Evolutionary conservation across 2,113 vertebrate genomes (phyloP).

Genomic region (Glaucidium brasilianum): DNA sequence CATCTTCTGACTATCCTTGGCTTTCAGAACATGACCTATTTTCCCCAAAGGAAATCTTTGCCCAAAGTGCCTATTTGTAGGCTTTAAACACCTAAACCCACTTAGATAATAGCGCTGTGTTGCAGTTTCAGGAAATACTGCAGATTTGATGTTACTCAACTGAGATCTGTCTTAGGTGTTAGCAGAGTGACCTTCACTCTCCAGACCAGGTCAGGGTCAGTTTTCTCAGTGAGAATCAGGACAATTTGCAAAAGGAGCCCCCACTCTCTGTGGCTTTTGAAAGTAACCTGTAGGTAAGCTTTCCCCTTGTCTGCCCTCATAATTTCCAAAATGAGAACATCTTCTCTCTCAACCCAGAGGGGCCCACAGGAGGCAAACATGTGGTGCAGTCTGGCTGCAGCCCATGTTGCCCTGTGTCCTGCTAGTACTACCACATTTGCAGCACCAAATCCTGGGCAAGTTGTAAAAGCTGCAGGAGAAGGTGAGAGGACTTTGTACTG

Average conservation of each 20-base stretch:
- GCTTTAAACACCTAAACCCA: background rate
- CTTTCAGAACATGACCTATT: background rate
- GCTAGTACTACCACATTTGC: background rate
- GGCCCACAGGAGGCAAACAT: background rate
- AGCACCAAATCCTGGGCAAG: background rate
- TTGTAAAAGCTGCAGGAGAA: background rate
- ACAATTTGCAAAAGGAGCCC: background rate
- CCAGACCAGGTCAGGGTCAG: background rate
- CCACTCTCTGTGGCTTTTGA: background rate
- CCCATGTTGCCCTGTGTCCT: background rate
- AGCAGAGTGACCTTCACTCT: background rate
- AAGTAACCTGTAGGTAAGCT: fast-evolving
- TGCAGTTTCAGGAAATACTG: background rate
- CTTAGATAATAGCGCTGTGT: background rate
- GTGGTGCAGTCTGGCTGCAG: background rate
- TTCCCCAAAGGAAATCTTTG: background rate
- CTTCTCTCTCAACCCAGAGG: background rate
- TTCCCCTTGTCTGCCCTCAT: fast-evolving
- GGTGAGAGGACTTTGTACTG: fast-evolving
- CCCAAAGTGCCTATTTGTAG: background rate
- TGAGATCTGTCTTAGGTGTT: background rate
- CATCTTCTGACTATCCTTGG: background rate
- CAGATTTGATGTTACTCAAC: background rate
- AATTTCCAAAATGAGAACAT: background rate
- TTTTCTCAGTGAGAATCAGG: background rate